Conservation (phyloP, 2,113 vertebrate species). For the Saguinus midas region DNA sequence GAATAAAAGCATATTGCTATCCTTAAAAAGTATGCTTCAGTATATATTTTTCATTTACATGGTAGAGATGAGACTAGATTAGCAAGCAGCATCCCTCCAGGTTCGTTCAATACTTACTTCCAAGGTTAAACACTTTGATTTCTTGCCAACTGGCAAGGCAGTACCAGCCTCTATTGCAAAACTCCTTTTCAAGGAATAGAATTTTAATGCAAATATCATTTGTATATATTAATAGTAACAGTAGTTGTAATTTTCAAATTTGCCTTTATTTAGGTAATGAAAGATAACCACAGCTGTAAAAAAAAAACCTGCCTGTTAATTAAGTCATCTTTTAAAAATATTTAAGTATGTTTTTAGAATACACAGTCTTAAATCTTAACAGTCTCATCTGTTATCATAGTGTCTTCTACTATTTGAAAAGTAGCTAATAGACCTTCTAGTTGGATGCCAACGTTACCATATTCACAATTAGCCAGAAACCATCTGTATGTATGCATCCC, state of each 20-base stretch:
- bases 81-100: background rate
- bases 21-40: background rate
- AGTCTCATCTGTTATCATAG: background rate
- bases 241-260: background rate
- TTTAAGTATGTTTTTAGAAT: background rate
- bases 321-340: constrained; percentile 8
- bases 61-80: background rate
- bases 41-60: background rate
- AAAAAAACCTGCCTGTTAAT: background rate
- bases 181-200: background rate
- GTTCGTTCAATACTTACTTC: background rate
- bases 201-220: constrained; percentile 8
- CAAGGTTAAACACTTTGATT: background rate
- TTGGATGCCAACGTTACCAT: background rate
- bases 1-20: background rate
- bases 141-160: background rate
- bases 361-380: background rate
- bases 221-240: background rate
- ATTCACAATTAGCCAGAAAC: constrained; percentile 13
- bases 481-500: background rate
- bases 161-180: background rate
- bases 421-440: background rate
- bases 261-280: background rate
- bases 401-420: background rate
- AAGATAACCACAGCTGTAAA: background rate